Evolutionary conservation across 2,797 vertebrate genomes (phyloP), one percentile per base, ranked within the genome.

Genomic region (Melanogrammus aeglefinus): DNA sequence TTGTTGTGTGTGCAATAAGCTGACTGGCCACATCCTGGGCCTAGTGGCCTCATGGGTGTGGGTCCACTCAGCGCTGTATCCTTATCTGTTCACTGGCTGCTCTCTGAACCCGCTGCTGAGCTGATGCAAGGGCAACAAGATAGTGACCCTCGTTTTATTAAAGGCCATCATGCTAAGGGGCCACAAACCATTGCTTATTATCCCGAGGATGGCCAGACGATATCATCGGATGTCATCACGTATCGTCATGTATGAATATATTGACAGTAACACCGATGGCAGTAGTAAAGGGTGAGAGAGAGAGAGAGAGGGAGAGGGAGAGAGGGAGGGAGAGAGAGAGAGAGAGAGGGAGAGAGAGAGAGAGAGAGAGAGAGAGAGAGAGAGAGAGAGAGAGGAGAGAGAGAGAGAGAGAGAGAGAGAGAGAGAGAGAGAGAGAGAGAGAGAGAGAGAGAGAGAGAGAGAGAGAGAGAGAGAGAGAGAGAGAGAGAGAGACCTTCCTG

Each of bases 11-110:
- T 39, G 82, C 79, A 72, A 57, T 83, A 80, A 84, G 80, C 85
- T 86, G 86, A 87, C 78, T 79, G 81, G 82, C 81, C 81, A 81
- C 80, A 86, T 84, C 88, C 74, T 72, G 77, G 76, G 76, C 66
- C 84, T 79, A 74, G 33, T 21, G 70, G 76, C 79, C 86, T 79
- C 78, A 51, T 75, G 84, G 85, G 84, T 79, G 66, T 86, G 27
- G 0, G 66, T 86, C 79, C 81, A 78, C 16, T 9, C 77, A 73
- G 44, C 72, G 81, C 79, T 85, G 71, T 10, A 73, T 75, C 80
- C 76, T 83, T 84, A 83, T 79, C 84, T 83, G 74, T 27, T 2
- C 76, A 80, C 24, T 27, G 74, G 80, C 79, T 78, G 66, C 51
- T 75, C 47, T 76, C 78, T 76, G 78, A 57, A 72, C 73, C 74